Evolutionary conservation across 2,888 invertebrate genomes (phyloP).

Genomic region (Spisula solida): DNA sequence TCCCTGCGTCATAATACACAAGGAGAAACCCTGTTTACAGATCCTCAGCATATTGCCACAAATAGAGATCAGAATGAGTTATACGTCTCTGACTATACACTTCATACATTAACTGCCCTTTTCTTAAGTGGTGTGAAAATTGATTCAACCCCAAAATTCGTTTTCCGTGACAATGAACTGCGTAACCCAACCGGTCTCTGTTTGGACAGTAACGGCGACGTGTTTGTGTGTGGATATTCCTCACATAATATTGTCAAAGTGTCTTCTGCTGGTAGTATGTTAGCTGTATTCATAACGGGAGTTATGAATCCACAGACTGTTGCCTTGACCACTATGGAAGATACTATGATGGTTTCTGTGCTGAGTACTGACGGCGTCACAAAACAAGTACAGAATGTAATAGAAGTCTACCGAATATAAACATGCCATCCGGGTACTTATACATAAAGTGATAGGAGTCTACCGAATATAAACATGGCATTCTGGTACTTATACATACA

Average conservation of each 20-base stretch:
- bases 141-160: conserved; percentile 63
- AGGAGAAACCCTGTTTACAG: conserved; percentile 63
- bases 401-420: conserved; percentile 64
- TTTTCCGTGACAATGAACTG: conserved; percentile 65
- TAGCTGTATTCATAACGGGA: conserved; percentile 55
- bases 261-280: conserved; percentile 55
- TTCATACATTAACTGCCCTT: conserved; percentile 64
- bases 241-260: conserved; percentile 67
- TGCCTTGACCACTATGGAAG: conserved; percentile 62
- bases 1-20: conserved; percentile 63
- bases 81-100: conserved; percentile 66
- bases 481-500: too few species aligned
- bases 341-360: conserved; percentile 61
- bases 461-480: conserved; percentile 56
- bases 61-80: conserved; percentile 65
- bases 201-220: conserved; percentile 59
- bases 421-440: too few species aligned
- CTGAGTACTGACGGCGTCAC: conserved; percentile 45
- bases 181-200: conserved; percentile 68
- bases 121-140: conserved; percentile 60
- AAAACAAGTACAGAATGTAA: conserved; percentile 66
- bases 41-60: conserved; percentile 67
- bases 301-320: conserved; percentile 69
- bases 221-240: conserved; percentile 68
- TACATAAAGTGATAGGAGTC: conserved; percentile 67